Evolutionary conservation across 2,797 vertebrate genomes (phyloP).

Genomic region (Acrossocheilus wenchowensis): DNA sequence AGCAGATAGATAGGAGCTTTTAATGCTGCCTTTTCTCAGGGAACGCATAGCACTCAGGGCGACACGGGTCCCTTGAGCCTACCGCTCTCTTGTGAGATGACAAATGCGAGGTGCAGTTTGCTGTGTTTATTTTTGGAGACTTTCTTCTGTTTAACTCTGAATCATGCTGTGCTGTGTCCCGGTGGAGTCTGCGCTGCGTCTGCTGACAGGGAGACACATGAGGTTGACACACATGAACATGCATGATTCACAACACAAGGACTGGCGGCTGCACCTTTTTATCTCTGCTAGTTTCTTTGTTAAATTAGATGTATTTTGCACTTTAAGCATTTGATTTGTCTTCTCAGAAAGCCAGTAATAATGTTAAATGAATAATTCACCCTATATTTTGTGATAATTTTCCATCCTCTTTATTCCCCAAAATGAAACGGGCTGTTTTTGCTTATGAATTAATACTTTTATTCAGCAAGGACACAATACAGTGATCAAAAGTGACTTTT

Average conservation of each 20-base stretch:
- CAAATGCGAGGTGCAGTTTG: neutral
- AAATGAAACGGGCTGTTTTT: neutral
- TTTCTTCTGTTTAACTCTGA: conserved; percentile 32
- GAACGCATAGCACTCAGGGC: conserved; percentile 4
- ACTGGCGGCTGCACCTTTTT: neutral
- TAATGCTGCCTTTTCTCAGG: conserved; percentile 1
- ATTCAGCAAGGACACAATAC: neutral
- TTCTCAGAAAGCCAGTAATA: neutral
- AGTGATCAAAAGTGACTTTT: neutral
- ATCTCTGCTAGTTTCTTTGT: neutral
- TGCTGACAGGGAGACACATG: neutral
- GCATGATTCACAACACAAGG: neutral
- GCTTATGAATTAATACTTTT: neutral
- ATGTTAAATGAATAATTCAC: neutral
- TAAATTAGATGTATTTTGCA: neutral
- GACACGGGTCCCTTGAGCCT: conserved; percentile 3
- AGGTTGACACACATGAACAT: neutral
- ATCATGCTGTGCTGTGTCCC: conserved; percentile 15
- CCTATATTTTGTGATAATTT: neutral
- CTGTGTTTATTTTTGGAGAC: conserved; percentile 45
- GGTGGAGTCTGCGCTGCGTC: neutral
- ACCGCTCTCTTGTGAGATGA: conserved; percentile 16
- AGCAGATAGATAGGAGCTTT: conserved; percentile 23
- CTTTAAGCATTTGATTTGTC: neutral
- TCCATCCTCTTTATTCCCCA: neutral